Base-by-base conservation (phyloP, 2,113 vertebrate species). In the Synchiropus splendidus region DNA sequence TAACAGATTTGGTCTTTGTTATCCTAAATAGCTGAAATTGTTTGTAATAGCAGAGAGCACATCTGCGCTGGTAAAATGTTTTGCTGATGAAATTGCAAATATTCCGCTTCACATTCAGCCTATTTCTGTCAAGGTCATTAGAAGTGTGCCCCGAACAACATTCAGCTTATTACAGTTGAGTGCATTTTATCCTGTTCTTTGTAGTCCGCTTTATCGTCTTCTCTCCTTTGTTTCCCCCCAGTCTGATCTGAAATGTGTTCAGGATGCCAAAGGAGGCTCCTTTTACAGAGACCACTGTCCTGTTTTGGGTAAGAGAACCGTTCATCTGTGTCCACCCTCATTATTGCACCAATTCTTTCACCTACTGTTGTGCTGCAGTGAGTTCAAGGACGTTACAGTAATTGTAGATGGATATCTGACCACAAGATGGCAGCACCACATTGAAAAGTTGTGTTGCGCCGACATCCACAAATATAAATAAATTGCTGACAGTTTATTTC, bases 251-350 rank as follows among this genome's bases (percentile, higher is more conserved):
- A 99, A 99, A 71, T 99, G 95, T 75, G 94, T 99, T 53, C 95
- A 99, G 73, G 95, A 99, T 80, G 91, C 95, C 63, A 99, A 99
- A 88, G 95, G 95, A 72, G 95, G 95, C 39, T 92, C 94, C n/a
- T 99, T 99, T 83, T 99, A 99, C 84, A 87, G 95, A 85, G 95
- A 99, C 75, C 95, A 99, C 70, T 99, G 95, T 69, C 95, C 95
- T 58, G 94, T 99, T 40, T 74, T 99, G 69, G 95, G 95, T 99
- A 72, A 90, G 94, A 87, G 54, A 50, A 31, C 42, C 46, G 15
- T 12, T 36, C 43, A 54, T 58, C 39, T 44, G 37, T 48, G 48
- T 55, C 48, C 45, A 30, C 37, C 45, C 37, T 67, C 69, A 61
- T 63, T 72, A 70, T 60, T 70, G 72, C 66, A 78, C 59, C 75